Evolutionary conservation across 2,113 vertebrate species (phyloP).

Genomic region (Bufo gargarizans): DNA sequence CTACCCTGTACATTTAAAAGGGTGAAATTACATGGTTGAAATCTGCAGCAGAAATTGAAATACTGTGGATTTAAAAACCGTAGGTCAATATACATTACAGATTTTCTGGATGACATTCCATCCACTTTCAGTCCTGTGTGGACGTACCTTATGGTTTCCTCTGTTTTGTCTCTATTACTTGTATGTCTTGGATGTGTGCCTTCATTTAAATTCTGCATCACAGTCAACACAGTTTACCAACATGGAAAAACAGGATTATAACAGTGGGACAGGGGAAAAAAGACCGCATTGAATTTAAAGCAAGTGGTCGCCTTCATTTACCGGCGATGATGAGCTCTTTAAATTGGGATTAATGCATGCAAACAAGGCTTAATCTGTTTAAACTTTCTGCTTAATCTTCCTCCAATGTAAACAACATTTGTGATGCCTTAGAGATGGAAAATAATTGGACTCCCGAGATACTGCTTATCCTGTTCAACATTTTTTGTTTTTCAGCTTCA

Average conservation of each 20-base stretch:
- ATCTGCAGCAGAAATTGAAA: too few relatives aligned
- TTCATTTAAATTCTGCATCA: conserved; percentile 12
- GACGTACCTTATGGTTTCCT: background rate
- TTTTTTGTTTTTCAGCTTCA: conserved; percentile 77
- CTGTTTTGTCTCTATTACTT: background rate
- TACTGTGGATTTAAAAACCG: too few relatives aligned
- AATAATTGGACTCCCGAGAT: conserved; percentile 74
- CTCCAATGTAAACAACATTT: conserved; percentile 77
- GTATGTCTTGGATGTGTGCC: background rate
- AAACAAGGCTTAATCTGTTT: conserved; percentile 74
- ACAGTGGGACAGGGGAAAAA: background rate
- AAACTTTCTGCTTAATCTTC: conserved; percentile 72
- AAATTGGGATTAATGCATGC: conserved; percentile 68
- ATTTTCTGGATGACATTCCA: too few relatives aligned
- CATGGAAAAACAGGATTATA: conserved; percentile 42
- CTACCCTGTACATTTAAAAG: too few relatives aligned
- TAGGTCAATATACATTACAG: too few relatives aligned
- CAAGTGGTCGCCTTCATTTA: conserved; percentile 34
- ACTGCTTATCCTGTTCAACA: conserved; percentile 71
- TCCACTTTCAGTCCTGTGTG: too few relatives aligned
- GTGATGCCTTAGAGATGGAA: conserved; percentile 75
- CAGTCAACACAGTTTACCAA: background rate
- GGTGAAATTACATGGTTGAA: too few relatives aligned
- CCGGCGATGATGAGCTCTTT: conserved; percentile 41
- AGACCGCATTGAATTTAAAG: background rate